These are phyloP conservation scores for Orthonychiurus folsomi DNA, from an alignment of 2,888 invertebrate species.

Conservation along the genomic window DNA sequence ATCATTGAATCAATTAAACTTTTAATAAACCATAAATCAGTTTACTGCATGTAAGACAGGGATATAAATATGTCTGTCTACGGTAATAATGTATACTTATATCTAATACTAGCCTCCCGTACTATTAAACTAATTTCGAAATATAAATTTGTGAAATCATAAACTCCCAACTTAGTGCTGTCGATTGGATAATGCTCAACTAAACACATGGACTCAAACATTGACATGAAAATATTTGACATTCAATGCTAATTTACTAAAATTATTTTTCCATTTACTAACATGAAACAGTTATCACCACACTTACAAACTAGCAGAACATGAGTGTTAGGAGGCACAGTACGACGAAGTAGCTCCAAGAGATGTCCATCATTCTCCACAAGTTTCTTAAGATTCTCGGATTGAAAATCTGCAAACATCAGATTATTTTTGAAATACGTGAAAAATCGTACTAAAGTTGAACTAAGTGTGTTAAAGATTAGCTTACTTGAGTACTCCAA, in stretches of 20 bases:
- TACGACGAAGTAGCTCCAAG: neutral
- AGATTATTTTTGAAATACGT: constrained; percentile 2
- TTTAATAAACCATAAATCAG: neutral
- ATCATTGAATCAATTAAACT: too few species aligned
- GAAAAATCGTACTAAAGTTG: neutral
- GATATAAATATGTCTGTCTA: neutral
- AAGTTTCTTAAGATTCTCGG: neutral
- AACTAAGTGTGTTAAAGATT: neutral
- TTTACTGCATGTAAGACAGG: constrained; percentile 4
- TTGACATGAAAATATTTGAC: neutral
- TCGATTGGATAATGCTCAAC: constrained; percentile 4
- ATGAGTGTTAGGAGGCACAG: neutral
- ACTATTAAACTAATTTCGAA: too few species aligned
- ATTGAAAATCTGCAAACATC: neutral
- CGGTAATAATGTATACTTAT: neutral
- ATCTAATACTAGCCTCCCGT: neutral
- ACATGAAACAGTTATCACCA: constrained; percentile 5
- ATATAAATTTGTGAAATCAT: neutral
- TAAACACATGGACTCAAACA: neutral
- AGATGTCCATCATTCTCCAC: neutral
- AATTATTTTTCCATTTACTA: neutral
- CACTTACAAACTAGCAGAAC: neutral
- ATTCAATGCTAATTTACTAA: neutral
- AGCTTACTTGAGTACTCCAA: neutral
- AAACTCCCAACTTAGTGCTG: neutral